Conservation (phyloP, 2,888 invertebrate species). For the Tetragonula carbonaria region DNA sequence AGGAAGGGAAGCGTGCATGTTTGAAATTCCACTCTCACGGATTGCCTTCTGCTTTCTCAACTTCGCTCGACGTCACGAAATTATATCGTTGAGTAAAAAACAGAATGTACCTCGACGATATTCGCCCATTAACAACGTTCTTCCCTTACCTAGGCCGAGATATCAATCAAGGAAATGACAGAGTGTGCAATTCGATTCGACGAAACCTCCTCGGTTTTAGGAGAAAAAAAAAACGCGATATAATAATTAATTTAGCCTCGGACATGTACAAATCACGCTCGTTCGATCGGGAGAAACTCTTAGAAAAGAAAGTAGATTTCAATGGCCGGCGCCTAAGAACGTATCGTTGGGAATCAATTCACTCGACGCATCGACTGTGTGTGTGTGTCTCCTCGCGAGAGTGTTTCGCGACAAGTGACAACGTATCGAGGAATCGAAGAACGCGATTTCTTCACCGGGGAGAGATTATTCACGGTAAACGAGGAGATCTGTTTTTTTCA, state of each 20-base stretch:
- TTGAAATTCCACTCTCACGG: constrained; percentile 25
- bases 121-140: constrained; percentile 19
- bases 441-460: background rate
- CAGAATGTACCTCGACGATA: background rate
- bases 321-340: background rate
- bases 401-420: background rate
- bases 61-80: no score
- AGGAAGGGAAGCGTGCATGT: background rate
- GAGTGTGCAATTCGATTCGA: background rate
- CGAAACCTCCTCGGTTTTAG: background rate
- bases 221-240: background rate
- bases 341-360: background rate
- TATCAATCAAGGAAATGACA: constrained; percentile 16
- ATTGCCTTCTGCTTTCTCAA: background rate
- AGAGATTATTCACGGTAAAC: constrained; percentile 10
- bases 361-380: background rate
- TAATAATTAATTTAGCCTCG: background rate
- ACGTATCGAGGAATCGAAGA: background rate
- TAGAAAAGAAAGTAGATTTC: background rate
- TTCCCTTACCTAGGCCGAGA: background rate
- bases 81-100: background rate
- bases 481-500: background rate
- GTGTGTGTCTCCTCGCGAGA: no score
- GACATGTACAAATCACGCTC: background rate
- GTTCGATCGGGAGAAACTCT: no score